Evolutionary conservation across 2,888 invertebrate genomes (phyloP).

Genomic region (Nymphalis urticae): DNA sequence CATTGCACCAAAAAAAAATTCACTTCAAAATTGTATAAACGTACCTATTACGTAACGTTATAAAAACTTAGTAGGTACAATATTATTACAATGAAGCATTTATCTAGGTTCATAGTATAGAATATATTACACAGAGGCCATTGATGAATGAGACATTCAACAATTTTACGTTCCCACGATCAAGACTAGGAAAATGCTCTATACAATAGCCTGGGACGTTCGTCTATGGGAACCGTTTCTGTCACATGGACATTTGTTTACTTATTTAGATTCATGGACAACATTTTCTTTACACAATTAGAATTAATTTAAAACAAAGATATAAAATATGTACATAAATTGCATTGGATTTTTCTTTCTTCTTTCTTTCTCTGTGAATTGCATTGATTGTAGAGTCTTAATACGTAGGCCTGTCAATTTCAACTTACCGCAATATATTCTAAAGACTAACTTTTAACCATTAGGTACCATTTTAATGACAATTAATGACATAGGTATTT

Average conservation of each 20-base stretch:
- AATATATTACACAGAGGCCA: slow-evolving; percentile 10
- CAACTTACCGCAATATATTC: no score
- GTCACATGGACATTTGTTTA: slow-evolving; percentile 17
- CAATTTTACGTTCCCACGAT: slow-evolving; percentile 27
- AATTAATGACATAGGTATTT: no score
- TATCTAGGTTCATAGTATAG: slow-evolving; percentile 7
- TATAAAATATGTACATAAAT: no score
- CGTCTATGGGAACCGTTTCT: slow-evolving; percentile 23
- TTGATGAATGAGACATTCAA: slow-evolving; percentile 27
- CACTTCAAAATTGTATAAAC: no score
- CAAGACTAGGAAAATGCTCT: slow-evolving; percentile 24
- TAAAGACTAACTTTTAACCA: no score
- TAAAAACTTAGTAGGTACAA: neutral
- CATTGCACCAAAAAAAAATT: neutral
- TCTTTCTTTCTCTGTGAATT: no score
- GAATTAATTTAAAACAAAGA: no score
- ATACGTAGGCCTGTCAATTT: no score
- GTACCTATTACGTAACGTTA: neutral
- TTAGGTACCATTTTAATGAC: no score
- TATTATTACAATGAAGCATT: neutral
- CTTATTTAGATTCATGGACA: slow-evolving; percentile 1
- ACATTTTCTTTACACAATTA: neutral
- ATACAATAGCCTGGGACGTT: slow-evolving; percentile 19
- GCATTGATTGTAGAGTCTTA: no score
- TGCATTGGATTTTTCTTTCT: no score